Base-by-base conservation (phyloP, 2,797 vertebrate genomes). In the Phrynocephalus vlangalii region DNA sequence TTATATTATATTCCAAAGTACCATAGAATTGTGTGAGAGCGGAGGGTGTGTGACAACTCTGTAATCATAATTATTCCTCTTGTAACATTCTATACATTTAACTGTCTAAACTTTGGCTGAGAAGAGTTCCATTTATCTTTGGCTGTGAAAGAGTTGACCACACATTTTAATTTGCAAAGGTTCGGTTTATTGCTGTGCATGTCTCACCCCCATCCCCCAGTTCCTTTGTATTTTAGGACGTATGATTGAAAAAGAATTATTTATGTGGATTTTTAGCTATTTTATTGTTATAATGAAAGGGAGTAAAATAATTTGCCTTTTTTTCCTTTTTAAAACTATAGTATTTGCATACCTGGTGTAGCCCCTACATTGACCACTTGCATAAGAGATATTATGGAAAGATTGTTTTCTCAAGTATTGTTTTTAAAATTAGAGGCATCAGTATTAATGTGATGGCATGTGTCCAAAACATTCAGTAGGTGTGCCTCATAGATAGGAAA, bases 21-120 rank as follows among this genome's bases (percentile, higher is more conserved):
- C 28, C 10, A 63, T 52, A 88, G 48, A 52, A 56, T 26, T 3
- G 2, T 16, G 15, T 83, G 73, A 52, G 66, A 71, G 44, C 24
- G 28, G 48, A 72, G 13, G 81, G 24, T 24, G 75, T n/a, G 33
- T 24, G 26, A 56, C 48, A 68, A 26, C 16, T 44, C 22, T 63
- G 10, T 26, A 56, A 4, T 38, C 26, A 15, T 79, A 83, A 30
- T n/a, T 30, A 52, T 28, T 85, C 81, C 94, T 84, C 93, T 94
- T 92, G 82, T 75, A 90, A 30, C 85, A 72, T 91, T 81, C 63
- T 84, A 86, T 92, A 1, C 71, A 0, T 86, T 87, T 86, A 66
- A 89, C 68, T 33, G 28, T 67, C 30, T 85, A 4, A 20, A 26
- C 72, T 87, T 63, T 89, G 16, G 73, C 78, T 86, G 38, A 63